A percentile compares a stretch with the other conserved stretches of the same genome.
Conservation (phyloP, 1,140 invertebrate genomes). For the Zaprionus camerounensis region DNA sequence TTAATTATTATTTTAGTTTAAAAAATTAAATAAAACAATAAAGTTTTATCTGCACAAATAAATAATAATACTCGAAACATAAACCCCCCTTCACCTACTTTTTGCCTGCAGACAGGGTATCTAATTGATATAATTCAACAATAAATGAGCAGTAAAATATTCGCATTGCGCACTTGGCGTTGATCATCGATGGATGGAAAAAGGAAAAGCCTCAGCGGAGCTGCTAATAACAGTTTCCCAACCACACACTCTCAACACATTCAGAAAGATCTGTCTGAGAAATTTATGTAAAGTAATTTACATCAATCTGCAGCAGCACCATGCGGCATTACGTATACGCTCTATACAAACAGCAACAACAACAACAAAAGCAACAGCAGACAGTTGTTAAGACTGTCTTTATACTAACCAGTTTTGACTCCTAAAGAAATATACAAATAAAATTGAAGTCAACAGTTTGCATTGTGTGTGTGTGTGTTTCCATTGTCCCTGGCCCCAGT, state of each 20-base stretch:
- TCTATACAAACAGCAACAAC: neutral
- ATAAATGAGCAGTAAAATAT: slow-evolving; percentile 4
- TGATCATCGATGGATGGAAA: neutral
- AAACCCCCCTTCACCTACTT: neutral
- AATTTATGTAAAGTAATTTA: neutral
- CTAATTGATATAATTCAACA: slow-evolving; percentile 4
- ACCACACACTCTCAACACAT: neutral
- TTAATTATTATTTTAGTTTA: no score
- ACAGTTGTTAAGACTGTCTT: neutral
- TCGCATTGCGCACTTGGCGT: neutral
- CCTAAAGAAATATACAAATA: neutral
- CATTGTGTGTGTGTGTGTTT: neutral
- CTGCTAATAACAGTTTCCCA: slow-evolving; percentile 5
- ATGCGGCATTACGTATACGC: neutral
- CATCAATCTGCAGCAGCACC: neutral
- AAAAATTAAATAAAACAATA: no score
- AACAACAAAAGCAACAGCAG: neutral
- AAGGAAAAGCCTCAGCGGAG: neutral
- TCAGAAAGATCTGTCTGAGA: slow-evolving; percentile 4
- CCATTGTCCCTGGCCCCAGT: slow-evolving; percentile 6
- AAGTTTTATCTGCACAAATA: no score
- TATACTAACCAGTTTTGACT: slow-evolving; percentile 1
- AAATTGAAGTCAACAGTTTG: neutral
- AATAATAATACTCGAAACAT: no score
- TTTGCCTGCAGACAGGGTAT: neutral